A percentile compares a stretch with the other conserved stretches of the same genome.
phyloP scores from a whole-genome alignment of 2,888 invertebrate genomes.

The Willowsia nigromaculata region DNA sequence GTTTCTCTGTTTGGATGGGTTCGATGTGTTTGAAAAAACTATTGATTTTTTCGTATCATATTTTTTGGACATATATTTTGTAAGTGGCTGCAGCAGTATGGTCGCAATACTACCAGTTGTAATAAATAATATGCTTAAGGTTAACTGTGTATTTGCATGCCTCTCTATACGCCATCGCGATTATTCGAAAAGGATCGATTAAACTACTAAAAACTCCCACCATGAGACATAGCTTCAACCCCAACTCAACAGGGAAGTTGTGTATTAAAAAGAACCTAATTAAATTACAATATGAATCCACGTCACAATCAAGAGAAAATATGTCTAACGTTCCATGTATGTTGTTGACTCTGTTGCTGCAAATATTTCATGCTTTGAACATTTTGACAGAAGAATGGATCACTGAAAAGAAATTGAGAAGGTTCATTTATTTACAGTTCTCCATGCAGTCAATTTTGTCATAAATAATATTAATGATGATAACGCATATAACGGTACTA shows the following conservation, averaged over 20 bases:
- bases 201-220: background rate
- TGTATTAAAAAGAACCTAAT: conserved; percentile 13
- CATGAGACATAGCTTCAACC: too few species aligned
- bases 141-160: background rate
- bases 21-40: background rate
- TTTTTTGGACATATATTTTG: background rate
- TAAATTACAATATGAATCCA: background rate
- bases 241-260: background rate
- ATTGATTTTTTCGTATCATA: conserved; percentile 10
- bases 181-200: conserved; percentile 7
- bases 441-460: too few species aligned
- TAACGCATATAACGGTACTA: background rate
- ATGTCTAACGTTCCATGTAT: too few species aligned
- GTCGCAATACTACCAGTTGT: background rate
- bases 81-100: background rate
- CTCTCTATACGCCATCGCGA: background rate
- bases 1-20: background rate
- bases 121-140: background rate
- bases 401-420: background rate
- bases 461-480: too few species aligned
- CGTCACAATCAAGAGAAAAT: background rate
- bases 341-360: background rate
- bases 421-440: background rate
- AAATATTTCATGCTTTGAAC: background rate
- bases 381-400: background rate